These are phyloP conservation scores for Hormaphis cornu DNA, from an alignment of 1,140 invertebrate species.

Conservation along the genomic window DNA sequence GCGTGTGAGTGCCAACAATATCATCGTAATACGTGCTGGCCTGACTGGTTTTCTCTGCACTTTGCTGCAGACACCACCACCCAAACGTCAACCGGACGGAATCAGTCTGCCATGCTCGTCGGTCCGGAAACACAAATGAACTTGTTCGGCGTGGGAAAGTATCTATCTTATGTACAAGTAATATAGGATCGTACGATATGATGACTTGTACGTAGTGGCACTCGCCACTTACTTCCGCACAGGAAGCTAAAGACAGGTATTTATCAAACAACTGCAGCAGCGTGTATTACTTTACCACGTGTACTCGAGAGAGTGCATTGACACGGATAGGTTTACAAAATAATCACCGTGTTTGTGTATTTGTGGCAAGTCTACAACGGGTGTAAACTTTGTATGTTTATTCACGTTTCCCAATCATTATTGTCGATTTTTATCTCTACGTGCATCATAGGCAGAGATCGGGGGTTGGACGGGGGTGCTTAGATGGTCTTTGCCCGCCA, in stretches of 20 bases:
- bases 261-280: too few relatives aligned
- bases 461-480: too few relatives aligned
- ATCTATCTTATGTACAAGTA: background rate
- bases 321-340: too few relatives aligned
- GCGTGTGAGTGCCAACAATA: background rate
- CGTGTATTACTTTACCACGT: too few relatives aligned
- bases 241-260: slow-evolving; percentile 10
- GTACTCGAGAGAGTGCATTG: too few relatives aligned
- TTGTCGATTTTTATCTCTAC: too few relatives aligned
- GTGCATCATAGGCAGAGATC: too few relatives aligned
- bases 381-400: too few relatives aligned
- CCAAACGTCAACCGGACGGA: background rate
- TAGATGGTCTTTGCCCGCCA: too few relatives aligned
- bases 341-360: too few relatives aligned
- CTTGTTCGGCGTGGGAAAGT: slow-evolving; percentile 19
- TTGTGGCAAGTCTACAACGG: too few relatives aligned
- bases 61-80: background rate
- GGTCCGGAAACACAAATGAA: slow-evolving; percentile 27
- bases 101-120: background rate
- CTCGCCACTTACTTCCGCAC: slow-evolving; percentile 4
- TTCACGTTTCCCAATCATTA: too few relatives aligned
- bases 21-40: background rate
- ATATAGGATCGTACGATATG: background rate
- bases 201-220: background rate
- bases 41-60: slow-evolving; percentile 20